Base-by-base conservation (phyloP, 2,888 invertebrate genomes). In the Diaprepes abbreviatus region DNA sequence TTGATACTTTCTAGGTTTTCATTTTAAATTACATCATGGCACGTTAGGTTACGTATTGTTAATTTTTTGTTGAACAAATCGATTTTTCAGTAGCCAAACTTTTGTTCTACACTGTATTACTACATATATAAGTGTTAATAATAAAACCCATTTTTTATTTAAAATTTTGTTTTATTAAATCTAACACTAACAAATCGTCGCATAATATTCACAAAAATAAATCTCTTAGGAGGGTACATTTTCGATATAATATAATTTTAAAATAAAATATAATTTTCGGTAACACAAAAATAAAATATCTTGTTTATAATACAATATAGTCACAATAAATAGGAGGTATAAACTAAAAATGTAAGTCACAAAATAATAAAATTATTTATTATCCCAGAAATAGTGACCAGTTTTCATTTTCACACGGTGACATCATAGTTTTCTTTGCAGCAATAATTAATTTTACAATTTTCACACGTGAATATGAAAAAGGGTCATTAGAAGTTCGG, bases 191-290 rank as follows among this genome's bases (percentile, higher is more conserved):
- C 24, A 24, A 35, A 35, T n/a, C 35, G 35, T n/a, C 10, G n/a
- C 9, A 35, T 35, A 35, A 35, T 35, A 10, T 35, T 35, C 35
- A 35, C n/a, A 35, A 35, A 35, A 35, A 35, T n/a, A 35, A n/a
- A 35, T 33, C 33, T 35, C n/a, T 35, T 35, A 35, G 35, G 35
- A 35, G 35, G 35, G 35, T 35, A 35, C n/a, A 35, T 35, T 35
- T n/a, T n/a, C n/a, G 9, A n/a, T n/a, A 10, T 2, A n/a, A 35
- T 35, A 35, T n/a, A n/a, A 10, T n/a, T 35, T 35, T 35, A 1
- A 1, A 35, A 35, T 35, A 35, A 35, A 35, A 35, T 35, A 35
- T n/a, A n/a, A n/a, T 35, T n/a, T 35, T 35, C n/a, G n/a, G 35
- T 35, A 35, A 35, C 35, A 35, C 35, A 35, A 35, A 35, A 35